These are phyloP conservation scores for Hiodon alosoides DNA, from an alignment of 2,113 vertebrate species.

Conservation along the genomic window DNA sequence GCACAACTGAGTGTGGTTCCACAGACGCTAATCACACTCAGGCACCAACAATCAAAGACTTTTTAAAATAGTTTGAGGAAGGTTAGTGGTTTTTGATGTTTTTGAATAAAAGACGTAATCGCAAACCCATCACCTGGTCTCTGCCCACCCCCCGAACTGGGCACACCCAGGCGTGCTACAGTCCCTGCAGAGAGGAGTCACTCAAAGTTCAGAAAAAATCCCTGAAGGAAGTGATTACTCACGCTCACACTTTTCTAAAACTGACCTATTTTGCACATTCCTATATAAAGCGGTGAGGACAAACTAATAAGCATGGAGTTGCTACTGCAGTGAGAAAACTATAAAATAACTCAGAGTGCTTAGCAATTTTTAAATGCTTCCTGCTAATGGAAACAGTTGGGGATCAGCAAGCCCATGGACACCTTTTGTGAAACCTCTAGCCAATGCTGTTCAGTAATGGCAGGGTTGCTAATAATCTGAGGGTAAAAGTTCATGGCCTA, in stretches of 20 bases:
- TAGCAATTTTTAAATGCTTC: constrained; percentile 44
- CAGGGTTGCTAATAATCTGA: too few species aligned
- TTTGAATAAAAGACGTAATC: too few species aligned
- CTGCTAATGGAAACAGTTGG: neutral
- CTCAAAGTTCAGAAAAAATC: constrained; percentile 56
- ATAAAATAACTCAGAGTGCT: neutral
- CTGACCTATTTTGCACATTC: constrained; percentile 54
- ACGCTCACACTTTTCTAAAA: constrained; percentile 27
- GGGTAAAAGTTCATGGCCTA: too few species aligned
- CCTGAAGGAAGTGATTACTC: constrained; percentile 15
- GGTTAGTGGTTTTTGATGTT: too few species aligned
- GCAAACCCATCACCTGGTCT: too few species aligned
- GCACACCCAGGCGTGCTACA: neutral
- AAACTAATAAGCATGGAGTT: constrained; percentile 12
- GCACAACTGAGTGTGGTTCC: too few species aligned
- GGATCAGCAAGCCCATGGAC: neutral
- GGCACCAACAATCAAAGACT: too few species aligned
- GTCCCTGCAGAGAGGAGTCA: constrained; percentile 42
- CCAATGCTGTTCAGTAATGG: too few species aligned
- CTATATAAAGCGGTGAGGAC: constrained; percentile 13
- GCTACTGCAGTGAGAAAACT: constrained; percentile 13
- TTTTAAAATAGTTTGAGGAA: too few species aligned
- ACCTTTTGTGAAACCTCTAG: neutral
- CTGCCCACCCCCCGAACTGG: too few species aligned
- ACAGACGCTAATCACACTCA: too few species aligned